phyloP scores from a whole-genome alignment of 2,888 invertebrate species.

The Cephus spinipes region DNA sequence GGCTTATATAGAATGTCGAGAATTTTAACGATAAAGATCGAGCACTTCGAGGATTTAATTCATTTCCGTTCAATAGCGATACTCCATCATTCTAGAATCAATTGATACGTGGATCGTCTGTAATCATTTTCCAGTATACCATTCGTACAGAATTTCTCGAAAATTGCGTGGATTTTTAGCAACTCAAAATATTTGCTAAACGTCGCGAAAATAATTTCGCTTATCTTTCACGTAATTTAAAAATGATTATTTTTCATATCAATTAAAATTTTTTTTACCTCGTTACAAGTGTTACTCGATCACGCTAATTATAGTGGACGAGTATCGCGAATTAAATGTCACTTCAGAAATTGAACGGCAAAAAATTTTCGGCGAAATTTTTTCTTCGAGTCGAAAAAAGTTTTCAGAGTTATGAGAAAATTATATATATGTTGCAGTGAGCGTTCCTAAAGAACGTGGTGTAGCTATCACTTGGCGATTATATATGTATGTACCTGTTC shows the following conservation, averaged over 20 bases:
- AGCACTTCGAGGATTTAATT: not conserved
- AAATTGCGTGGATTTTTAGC: not conserved
- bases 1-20: not conserved
- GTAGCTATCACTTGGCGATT: not conserved
- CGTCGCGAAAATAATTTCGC: not conserved
- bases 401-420: not conserved
- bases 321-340: not conserved
- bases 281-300: not conserved
- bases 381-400: too few species aligned
- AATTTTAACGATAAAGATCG: not conserved
- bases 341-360: not conserved
- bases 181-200: not conserved
- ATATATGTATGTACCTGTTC: not conserved
- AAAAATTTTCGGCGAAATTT: too few species aligned
- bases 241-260: not conserved
- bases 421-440: not conserved
- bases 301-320: not conserved
- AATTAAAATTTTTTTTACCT: not conserved
- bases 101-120: not conserved
- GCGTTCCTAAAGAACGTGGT: not conserved
- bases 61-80: not conserved
- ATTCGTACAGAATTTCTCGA: not conserved
- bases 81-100: not conserved
- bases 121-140: not conserved
- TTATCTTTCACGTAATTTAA: not conserved